Base-by-base conservation (phyloP, 2,113 vertebrate genomes). In the Monopterus albus region DNA sequence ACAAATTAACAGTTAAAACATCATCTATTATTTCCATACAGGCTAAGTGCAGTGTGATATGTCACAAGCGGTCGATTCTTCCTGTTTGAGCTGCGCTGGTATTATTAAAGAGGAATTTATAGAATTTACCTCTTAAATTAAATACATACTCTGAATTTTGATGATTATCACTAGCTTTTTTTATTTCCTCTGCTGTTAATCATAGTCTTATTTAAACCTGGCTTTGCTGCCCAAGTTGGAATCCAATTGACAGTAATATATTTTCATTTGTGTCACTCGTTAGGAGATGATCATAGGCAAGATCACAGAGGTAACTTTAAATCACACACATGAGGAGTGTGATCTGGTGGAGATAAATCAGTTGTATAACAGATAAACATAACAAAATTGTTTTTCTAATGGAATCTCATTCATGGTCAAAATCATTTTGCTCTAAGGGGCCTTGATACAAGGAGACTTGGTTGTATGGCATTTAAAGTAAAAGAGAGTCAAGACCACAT, bases 401-500 rank as follows among this genome's bases (percentile, higher is more conserved):
- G 52, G 10, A 56, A 64, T 47, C 23, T 13, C 33, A 35, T 47
- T 6, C n/a, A 45, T 42, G 28, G 61, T 66, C 6, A 45, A 68
- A 71, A 62, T 47, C 14, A 4, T 55, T 49, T 29, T 53, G 13
- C 61, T 73, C 15, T 17, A 28, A 17, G 45, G 13, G 26, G 51
- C 45, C 45, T 55, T 42, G 58, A 36, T 68, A 35, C 43, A 46
- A 81, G 52, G 55, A 31, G n/a, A n/a, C n/a, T n/a, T n/a, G n/a
- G n/a, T n/a, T 60, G 77, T 56, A 55, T 66, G 25, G 18, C 57
- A 59, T 79, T 81, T 70, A 62, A 79, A 68, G 61, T 75, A 40
- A 78, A 66, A 43, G 9, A 58, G 28, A 63, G 40, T 49, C 72
- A 33, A 68, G 40, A 69, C 53, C 33, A 53, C n/a, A 42, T 82